These are phyloP conservation scores for Emys orbicularis DNA, from an alignment of 2,797 vertebrate species.

Conservation along the genomic window DNA sequence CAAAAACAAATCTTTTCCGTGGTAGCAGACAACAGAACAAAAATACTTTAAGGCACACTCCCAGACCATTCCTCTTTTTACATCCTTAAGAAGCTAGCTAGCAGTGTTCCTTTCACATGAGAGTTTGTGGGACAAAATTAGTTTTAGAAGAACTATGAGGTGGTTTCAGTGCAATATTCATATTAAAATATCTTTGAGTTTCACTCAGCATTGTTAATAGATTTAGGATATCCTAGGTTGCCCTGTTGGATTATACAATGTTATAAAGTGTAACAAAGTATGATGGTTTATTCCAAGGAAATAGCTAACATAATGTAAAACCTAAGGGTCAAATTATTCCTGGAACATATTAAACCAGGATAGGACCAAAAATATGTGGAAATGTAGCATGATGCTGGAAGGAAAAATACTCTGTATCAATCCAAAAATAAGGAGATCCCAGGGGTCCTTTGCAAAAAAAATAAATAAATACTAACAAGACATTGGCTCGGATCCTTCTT, in stretches of 20 bases:
- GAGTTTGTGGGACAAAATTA: background rate
- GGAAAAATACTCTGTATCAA: background rate
- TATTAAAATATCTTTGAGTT: background rate
- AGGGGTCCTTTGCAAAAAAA: background rate
- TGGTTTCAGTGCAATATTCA: background rate
- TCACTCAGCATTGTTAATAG: background rate
- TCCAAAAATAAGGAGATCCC: background rate
- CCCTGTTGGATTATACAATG: background rate
- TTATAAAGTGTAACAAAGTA: background rate
- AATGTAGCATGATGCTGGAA: background rate
- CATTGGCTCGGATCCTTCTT: background rate
- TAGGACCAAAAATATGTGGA: background rate
- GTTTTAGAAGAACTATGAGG: background rate
- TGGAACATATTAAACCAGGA: background rate
- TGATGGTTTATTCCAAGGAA: background rate
- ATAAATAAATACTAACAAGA: background rate
- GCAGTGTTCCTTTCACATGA: background rate
- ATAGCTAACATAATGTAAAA: background rate
- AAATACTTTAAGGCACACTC: background rate
- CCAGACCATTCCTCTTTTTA: background rate
- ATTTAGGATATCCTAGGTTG: background rate
- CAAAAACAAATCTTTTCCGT: background rate
- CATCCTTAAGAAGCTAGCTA: background rate
- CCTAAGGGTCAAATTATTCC: background rate
- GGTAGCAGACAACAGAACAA: background rate